Evolutionary conservation across 2,888 invertebrate species (phyloP).

Genomic region (Drosophila hawaiiensis): DNA sequence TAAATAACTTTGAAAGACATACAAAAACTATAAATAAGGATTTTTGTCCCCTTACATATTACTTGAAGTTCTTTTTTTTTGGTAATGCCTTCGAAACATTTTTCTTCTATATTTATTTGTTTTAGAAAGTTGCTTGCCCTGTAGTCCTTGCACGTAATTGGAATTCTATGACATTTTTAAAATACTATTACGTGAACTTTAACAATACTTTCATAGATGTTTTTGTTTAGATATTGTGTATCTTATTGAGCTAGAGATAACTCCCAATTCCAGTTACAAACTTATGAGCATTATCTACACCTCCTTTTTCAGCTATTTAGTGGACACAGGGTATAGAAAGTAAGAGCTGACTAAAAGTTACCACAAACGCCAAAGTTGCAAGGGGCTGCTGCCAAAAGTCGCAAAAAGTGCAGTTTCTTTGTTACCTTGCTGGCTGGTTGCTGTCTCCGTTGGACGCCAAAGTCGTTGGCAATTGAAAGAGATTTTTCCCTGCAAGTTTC

Average conservation of each 20-base stretch:
- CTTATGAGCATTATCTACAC: background rate
- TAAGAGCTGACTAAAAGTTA: constrained; percentile 42
- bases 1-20: background rate
- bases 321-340: constrained; percentile 15
- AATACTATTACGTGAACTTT: background rate
- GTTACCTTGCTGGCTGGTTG: constrained; percentile 51
- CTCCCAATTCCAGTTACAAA: background rate
- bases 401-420: constrained; percentile 42
- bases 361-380: constrained; percentile 63
- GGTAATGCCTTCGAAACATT: background rate
- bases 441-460: background rate
- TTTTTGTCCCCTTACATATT: background rate
- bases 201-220: background rate
- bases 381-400: constrained; percentile 67
- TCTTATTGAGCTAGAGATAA: background rate
- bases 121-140: background rate
- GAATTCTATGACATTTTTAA: background rate
- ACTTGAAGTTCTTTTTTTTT: background rate
- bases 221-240: background rate
- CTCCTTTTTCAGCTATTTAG: too few species aligned
- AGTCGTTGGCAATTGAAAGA: constrained; percentile 54
- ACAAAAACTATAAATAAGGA: background rate
- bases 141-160: background rate
- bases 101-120: background rate
- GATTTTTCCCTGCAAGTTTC: constrained; percentile 21